Conservation (phyloP, 2,797 vertebrate species). For the Sebastes nivosus region DNA sequence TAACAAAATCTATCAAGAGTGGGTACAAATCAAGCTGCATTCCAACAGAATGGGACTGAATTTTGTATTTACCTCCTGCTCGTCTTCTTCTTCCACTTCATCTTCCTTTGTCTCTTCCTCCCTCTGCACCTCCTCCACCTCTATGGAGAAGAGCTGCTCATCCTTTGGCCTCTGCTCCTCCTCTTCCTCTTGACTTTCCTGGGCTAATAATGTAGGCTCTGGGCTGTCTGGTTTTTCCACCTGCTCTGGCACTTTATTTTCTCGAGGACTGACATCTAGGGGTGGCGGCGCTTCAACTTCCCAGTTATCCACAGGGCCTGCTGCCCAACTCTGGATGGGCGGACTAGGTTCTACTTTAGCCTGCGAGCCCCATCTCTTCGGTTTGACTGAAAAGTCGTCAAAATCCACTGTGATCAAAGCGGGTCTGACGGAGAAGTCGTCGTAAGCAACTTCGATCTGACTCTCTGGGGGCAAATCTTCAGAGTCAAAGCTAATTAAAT, state of each 20-base stretch:
- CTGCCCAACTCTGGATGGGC: background rate
- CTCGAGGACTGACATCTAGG: background rate
- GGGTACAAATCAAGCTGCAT: background rate
- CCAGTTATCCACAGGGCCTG: background rate
- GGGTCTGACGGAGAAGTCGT: constrained; percentile 70
- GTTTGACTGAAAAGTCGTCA: constrained; percentile 77
- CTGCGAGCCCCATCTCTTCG: constrained; percentile 42
- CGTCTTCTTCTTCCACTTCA: constrained; percentile 10
- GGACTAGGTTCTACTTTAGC: constrained; percentile 11
- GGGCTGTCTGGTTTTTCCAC: constrained; percentile 7
- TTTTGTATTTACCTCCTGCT: constrained; percentile 55
- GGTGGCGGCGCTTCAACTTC: background rate
- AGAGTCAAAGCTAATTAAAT: constrained; percentile 54
- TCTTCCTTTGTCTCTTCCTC: background rate
- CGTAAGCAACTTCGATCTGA: constrained; percentile 20
- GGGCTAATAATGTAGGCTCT: background rate
- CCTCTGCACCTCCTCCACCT: background rate
- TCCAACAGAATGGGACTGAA: background rate
- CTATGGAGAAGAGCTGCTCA: background rate
- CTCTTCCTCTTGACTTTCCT: background rate
- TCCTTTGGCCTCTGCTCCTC: background rate
- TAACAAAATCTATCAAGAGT: background rate
- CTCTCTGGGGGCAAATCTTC: constrained; percentile 22
- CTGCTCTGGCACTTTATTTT: background rate
- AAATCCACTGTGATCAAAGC: constrained; percentile 33